These are phyloP conservation scores for Protophormia terraenovae DNA, from an alignment of 2,888 invertebrate genomes.

Conservation along the genomic window DNA sequence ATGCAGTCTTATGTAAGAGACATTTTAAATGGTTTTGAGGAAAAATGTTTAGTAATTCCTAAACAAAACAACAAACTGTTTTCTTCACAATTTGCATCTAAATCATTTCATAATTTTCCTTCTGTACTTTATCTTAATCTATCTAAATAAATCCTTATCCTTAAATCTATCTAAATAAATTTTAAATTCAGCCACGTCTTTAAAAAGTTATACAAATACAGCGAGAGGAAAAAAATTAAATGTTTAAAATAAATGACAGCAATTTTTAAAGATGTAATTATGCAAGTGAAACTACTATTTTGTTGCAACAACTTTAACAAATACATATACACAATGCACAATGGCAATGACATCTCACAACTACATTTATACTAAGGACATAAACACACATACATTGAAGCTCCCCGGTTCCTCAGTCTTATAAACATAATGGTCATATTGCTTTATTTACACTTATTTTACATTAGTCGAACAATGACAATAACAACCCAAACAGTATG, in stretches of 20 bases:
- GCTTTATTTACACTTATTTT: conserved; percentile 58
- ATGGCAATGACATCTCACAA: conserved; percentile 61
- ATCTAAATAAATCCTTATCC: too few relatives aligned
- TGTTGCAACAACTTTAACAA: conserved; percentile 17
- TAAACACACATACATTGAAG: background rate
- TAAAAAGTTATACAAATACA: background rate
- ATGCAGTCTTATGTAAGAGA: too few relatives aligned
- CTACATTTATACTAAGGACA: conserved; percentile 22
- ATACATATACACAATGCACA: conserved; percentile 4
- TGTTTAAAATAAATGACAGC: conserved; percentile 74
- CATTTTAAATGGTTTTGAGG: too few relatives aligned
- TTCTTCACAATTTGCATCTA: too few relatives aligned
- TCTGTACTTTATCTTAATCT: too few relatives aligned
- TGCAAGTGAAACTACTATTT: conserved; percentile 72
- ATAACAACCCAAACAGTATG: conserved; percentile 27
- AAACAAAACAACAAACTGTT: too few relatives aligned
- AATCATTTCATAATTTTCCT: too few relatives aligned
- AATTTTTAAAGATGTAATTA: conserved; percentile 78
- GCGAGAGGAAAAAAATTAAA: background rate
- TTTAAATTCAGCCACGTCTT: too few relatives aligned
- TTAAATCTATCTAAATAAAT: too few relatives aligned
- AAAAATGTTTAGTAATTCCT: too few relatives aligned
- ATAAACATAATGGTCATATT: conserved; percentile 55
- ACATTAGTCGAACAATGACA: conserved; percentile 58
- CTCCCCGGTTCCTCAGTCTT: background rate